Conservation (phyloP, 92 coral and sea anemone genomes). For the Chrysogorgia sp. region DNA sequence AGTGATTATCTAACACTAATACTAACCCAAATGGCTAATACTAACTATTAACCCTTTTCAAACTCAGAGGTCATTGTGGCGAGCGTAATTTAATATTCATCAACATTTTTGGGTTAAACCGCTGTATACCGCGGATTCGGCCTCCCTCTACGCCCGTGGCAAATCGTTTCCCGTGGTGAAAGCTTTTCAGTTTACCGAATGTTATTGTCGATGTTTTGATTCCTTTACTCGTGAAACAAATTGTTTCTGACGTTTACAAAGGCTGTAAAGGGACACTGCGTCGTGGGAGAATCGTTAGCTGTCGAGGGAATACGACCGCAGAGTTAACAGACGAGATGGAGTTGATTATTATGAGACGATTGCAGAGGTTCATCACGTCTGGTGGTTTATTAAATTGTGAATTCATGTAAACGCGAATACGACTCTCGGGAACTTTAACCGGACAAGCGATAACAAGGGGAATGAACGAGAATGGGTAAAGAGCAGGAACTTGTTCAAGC, state of each 20-base stretch:
- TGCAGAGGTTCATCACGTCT: background rate
- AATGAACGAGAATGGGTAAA: conserved; percentile 72
- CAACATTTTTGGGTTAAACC: too few relatives aligned
- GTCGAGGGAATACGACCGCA: background rate
- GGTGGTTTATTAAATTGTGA: background rate
- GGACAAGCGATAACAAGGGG: conserved; percentile 6
- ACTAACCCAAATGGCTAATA: too few relatives aligned
- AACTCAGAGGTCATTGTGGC: too few relatives aligned
- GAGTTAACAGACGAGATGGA: background rate
- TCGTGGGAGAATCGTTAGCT: background rate
- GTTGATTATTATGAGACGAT: background rate
- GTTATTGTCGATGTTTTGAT: background rate
- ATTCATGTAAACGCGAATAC: background rate
- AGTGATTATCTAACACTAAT: too few relatives aligned
- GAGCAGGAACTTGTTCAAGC: conserved; percentile 93
- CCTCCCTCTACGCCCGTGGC: too few relatives aligned
- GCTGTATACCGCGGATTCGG: too few relatives aligned
- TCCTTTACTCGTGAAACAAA: background rate
- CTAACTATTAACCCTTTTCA: too few relatives aligned
- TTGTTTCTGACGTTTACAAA: background rate
- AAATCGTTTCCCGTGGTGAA: too few relatives aligned
- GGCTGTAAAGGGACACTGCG: background rate
- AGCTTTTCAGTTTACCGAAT: too few relatives aligned
- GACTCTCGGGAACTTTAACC: background rate
- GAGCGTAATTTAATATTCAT: too few relatives aligned